These are phyloP conservation scores for Osmerus eperlanus DNA, from an alignment of 2,113 vertebrate species.

Conservation along the genomic window DNA sequence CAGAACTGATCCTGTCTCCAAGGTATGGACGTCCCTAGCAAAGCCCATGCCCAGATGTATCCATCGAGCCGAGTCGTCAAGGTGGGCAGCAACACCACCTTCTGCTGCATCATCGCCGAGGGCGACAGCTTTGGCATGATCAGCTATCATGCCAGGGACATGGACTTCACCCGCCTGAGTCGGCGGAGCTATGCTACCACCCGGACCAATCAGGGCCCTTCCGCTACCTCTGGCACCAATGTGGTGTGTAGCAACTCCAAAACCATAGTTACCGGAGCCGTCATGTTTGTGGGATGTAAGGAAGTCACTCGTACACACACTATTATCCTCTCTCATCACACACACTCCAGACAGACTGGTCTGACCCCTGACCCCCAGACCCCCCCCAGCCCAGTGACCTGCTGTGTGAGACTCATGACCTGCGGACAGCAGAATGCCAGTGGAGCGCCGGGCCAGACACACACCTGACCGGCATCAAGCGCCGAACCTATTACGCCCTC, in stretches of 20 bases:
- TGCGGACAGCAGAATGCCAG: constrained; percentile 60
- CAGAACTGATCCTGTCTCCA: background rate
- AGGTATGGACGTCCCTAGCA: constrained; percentile 58
- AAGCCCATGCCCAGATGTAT: constrained; percentile 20
- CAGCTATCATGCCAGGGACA: fast-evolving
- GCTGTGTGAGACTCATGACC: constrained; percentile 67
- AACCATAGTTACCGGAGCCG: constrained; percentile 19
- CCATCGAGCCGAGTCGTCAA: constrained; percentile 52
- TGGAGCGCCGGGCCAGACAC: constrained; percentile 60
- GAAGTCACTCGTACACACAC: background rate
- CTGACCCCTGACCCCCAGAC: constrained; percentile 47
- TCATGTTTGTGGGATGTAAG: constrained; percentile 75
- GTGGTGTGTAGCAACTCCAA: constrained; percentile 3
- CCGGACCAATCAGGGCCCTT: constrained; percentile 25
- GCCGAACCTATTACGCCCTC: constrained; percentile 53
- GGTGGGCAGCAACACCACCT: constrained; percentile 58
- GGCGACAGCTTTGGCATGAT: constrained; percentile 25
- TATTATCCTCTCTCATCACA: background rate
- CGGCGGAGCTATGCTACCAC: constrained; percentile 57
- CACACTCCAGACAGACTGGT: background rate
- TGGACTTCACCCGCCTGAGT: constrained; percentile 56
- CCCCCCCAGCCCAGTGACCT: constrained; percentile 64
- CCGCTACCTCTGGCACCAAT: constrained; percentile 47
- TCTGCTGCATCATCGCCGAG: constrained; percentile 69
- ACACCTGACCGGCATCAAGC: constrained; percentile 25